These are phyloP conservation scores for Pasiphila rectangulata DNA, from an alignment of 2,888 invertebrate species.

Conservation along the genomic window DNA sequence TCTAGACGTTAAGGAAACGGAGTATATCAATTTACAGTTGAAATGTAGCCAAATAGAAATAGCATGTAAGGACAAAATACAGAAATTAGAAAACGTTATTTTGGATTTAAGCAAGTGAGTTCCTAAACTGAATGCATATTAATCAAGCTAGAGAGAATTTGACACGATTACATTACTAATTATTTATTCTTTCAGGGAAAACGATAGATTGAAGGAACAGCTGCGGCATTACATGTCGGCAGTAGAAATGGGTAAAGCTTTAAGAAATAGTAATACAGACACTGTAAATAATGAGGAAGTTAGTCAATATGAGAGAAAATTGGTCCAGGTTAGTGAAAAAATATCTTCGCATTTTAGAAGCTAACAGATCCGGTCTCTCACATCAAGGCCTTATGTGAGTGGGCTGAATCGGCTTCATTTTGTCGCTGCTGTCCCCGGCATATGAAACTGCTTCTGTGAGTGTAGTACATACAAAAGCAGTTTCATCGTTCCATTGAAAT, in stretches of 20 bases:
- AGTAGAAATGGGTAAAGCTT: constrained; percentile 92
- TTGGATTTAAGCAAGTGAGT: constrained; percentile 84
- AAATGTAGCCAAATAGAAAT: constrained; percentile 74
- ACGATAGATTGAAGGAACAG: constrained; percentile 91
- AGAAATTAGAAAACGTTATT: constrained; percentile 77
- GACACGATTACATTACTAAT: not conserved
- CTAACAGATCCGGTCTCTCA: too few relatives aligned
- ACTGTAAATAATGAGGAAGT: constrained; percentile 82
- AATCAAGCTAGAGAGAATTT: too few relatives aligned
- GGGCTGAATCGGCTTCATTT: too few relatives aligned
- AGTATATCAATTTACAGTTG: constrained; percentile 74
- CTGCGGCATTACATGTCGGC: constrained; percentile 92
- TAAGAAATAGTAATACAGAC: constrained; percentile 70
- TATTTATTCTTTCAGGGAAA: constrained; percentile 82
- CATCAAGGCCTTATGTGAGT: too few relatives aligned
- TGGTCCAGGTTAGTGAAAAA: constrained; percentile 87
- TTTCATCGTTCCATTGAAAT: too few relatives aligned
- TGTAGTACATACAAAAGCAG: too few relatives aligned
- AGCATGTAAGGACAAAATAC: constrained; percentile 69
- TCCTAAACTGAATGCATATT: too few relatives aligned
- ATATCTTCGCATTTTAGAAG: not conserved
- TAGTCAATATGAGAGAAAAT: constrained; percentile 90
- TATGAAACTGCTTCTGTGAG: too few relatives aligned
- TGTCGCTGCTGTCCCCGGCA: too few relatives aligned
- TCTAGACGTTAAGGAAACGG: constrained; percentile 71